A percentile compares a stretch with the other conserved stretches of the same genome.
Conservation (phyloP, 2,113 vertebrate species). For the Ancistrus triradiatus region DNA sequence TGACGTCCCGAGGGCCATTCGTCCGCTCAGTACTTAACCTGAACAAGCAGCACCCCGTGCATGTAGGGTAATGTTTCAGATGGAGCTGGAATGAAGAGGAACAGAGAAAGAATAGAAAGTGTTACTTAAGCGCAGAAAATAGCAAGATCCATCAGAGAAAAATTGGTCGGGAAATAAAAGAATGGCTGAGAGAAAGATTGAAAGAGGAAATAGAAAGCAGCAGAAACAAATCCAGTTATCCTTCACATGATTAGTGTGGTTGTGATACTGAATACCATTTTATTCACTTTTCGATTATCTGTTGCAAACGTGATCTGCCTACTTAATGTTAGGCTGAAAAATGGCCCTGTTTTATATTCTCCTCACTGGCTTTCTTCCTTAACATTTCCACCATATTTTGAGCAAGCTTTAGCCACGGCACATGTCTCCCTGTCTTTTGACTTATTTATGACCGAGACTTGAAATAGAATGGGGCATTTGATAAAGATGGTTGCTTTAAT, state of each 20-base stretch:
- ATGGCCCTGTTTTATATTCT: conserved; percentile 22
- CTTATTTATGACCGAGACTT: conserved; percentile 60
- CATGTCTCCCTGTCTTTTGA: conserved; percentile 43
- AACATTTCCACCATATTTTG: conserved; percentile 5
- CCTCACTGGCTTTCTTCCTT: conserved; percentile 21
- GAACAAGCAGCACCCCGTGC: conserved; percentile 41
- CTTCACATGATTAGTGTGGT: conserved; percentile 16
- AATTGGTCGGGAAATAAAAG: not conserved
- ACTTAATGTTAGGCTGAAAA: conserved; percentile 17
- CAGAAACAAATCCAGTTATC: conserved; percentile 22
- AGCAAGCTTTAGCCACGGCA: conserved; percentile 45
- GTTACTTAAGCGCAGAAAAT: conserved; percentile 19
- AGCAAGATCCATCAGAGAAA: not conserved
- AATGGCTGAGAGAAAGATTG: not conserved
- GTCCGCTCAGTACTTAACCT: conserved; percentile 44
- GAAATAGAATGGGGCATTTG: conserved; percentile 55
- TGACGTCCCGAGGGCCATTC: conserved; percentile 42
- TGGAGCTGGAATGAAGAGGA: conserved; percentile 8
- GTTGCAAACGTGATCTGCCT: conserved; percentile 17
- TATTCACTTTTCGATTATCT: conserved; percentile 21
- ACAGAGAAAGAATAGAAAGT: not conserved
- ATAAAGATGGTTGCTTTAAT: conserved; percentile 55
- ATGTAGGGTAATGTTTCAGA: conserved; percentile 32
- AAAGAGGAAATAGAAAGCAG: conserved; percentile 4
- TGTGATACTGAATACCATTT: conserved; percentile 10